A percentile compares a stretch with the other conserved stretches of the same genome.
Evolutionary conservation across 2,113 vertebrate genomes (phyloP).

Genomic region (Mustela nigripes): DNA sequence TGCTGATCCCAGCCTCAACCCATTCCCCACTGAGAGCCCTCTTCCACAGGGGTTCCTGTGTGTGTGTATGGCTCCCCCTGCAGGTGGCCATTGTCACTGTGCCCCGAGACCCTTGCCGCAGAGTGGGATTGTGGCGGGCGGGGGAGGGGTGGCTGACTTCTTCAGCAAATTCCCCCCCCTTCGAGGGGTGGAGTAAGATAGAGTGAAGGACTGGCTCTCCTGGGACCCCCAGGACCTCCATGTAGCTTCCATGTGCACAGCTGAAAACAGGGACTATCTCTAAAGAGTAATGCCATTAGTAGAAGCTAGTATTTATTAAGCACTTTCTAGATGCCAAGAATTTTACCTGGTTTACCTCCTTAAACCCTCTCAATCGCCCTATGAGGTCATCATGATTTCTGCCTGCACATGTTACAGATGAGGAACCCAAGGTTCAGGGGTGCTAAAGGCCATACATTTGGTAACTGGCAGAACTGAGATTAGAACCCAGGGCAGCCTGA

Average conservation of each 20-base stretch:
- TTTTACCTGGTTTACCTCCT: not conserved
- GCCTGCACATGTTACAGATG: not conserved
- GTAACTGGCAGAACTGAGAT: not conserved
- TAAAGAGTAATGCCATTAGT: not conserved
- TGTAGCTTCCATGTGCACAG: not conserved
- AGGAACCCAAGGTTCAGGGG: not conserved
- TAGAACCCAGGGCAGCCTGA: not conserved
- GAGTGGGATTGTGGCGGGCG: not conserved
- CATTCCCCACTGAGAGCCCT: not conserved
- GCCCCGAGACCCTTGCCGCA: rapidly evolving
- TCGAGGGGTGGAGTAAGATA: rapidly evolving
- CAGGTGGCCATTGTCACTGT: constrained; percentile 17
- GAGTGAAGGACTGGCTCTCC: not conserved
- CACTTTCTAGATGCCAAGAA: not conserved
- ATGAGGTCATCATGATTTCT: not conserved
- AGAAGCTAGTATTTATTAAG: not conserved
- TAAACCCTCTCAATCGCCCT: not conserved
- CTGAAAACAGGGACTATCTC: not conserved
- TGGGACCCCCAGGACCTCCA: not conserved
- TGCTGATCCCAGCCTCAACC: not conserved
- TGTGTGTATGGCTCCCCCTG: constrained; percentile 62
- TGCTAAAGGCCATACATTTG: too few species aligned
- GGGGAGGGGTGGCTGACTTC: not conserved
- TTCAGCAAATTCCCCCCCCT: rapidly evolving
- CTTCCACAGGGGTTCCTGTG: too few species aligned